Base-by-base conservation (phyloP, 2,797 vertebrate genomes). In the Nannoperca australis region DNA sequence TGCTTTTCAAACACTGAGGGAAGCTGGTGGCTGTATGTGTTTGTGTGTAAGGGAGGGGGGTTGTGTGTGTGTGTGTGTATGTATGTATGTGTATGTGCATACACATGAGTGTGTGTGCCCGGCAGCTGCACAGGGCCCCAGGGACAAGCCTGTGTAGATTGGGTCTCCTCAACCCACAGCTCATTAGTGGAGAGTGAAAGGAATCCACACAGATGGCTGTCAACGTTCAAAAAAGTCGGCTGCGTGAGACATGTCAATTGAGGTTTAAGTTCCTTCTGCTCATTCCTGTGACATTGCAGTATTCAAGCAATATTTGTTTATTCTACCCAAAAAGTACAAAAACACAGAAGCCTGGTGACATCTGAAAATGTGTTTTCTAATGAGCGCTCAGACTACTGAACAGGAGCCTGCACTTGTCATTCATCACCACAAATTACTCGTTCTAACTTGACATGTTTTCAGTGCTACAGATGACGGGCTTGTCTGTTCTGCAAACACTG, bases 151-250 rank as follows among this genome's bases (percentile, higher is more conserved):
- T 93, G 93, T 92, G 92, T 94, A 95, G 94, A 95, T 91, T 90
- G 93, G 93, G 93, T 94, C 93, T 92, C 87, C 86, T 93, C 92
- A 94, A 94, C 91, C 91, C 92, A 85, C 88, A 90, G 94, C 95
- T 96, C 95, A 96, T 96, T 96, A 96, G 95, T 91, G 91, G 88
- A 91, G 93, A 95, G 94, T 93, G 94, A 95, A 95, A 94, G 92
- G 90, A 95, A 95, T 94, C 94, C 93, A 94, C 95, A 93, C 95
- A 96, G 95, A 96, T 96, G 95, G 95, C 94, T 96, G 95, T 96
- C 95, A 96, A 90, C 85, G 91, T 94, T 95, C 93, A 93, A 94
- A 94, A 94, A 93, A 90, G 92, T 94, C 91, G 85, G 81, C 92
- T 93, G 89, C 91, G 83, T 93, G 94, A 95, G 92, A 95, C 92